Conservation (phyloP, 2,888 invertebrate species). For the Meteorus colon region DNA sequence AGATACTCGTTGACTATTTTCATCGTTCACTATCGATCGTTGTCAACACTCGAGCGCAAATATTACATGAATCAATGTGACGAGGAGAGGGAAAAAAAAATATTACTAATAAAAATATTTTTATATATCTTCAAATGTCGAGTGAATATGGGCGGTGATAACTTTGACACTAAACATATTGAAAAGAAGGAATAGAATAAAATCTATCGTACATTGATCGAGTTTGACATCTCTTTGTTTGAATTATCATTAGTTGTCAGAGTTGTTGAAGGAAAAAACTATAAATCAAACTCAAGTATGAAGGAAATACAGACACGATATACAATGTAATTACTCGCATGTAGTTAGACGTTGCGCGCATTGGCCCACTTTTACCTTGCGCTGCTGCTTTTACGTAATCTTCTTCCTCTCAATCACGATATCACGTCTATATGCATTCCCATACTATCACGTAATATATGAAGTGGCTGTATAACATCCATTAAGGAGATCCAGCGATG, state of each 20-base stretch:
- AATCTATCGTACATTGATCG: not conserved
- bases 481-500: conserved; percentile 54
- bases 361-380: conserved; percentile 61
- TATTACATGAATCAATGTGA: not conserved
- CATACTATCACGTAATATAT: conserved; percentile 22
- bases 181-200: too few relatives aligned
- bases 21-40: conserved; percentile 19
- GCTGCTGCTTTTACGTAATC: conserved; percentile 52
- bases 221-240: not conserved
- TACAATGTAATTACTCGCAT: conserved; percentile 26
- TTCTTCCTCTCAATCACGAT: conserved; percentile 17
- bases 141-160: too few relatives aligned
- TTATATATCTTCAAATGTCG: too few relatives aligned
- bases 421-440: not conserved
- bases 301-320: conserved; percentile 28
- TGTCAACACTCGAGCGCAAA: not conserved
- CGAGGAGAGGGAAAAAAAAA: not conserved
- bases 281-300: not conserved
- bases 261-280: not conserved
- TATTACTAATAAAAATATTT: not conserved
- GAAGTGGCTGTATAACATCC: conserved; percentile 51
- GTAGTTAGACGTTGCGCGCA: conserved; percentile 27
- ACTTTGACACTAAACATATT: too few relatives aligned
- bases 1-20: conserved; percentile 4
- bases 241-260: not conserved